Evolutionary conservation across 1,140 invertebrate species (phyloP).

Genomic region (Drosophila rhopaloa): DNA sequence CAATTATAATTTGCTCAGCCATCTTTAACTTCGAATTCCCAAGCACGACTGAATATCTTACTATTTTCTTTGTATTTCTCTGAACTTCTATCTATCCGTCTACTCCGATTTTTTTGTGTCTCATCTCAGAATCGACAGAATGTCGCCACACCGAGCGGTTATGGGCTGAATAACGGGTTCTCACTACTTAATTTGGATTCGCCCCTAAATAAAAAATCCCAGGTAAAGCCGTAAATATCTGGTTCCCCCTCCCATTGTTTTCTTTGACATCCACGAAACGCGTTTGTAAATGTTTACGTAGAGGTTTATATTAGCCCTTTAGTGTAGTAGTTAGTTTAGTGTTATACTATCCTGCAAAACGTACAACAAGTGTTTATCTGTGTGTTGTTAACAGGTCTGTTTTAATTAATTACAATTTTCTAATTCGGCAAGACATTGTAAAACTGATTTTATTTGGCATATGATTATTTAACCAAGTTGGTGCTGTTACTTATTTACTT

Average conservation of each 20-base stretch:
- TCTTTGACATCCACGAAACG: background rate
- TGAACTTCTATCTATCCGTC: conserved; percentile 23
- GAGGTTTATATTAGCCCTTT: conserved; percentile 7
- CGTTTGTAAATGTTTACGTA: conserved; percentile 16
- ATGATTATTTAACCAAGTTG: too few species aligned
- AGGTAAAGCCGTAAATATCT: conserved; percentile 67
- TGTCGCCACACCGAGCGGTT: conserved; percentile 85
- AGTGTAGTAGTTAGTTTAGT: conserved; percentile 17
- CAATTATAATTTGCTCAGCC: conserved; percentile 8
- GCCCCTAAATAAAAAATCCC: conserved; percentile 85
- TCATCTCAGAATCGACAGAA: conserved; percentile 86
- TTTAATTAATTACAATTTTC: background rate
- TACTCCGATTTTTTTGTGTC: conserved; percentile 28
- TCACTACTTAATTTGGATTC: conserved; percentile 87
- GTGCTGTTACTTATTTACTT: too few species aligned
- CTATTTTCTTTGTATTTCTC: conserved; percentile 28
- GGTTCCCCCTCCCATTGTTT: conserved; percentile 9
- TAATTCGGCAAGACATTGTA: background rate
- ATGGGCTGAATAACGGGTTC: conserved; percentile 85
- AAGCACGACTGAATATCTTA: conserved; percentile 10
- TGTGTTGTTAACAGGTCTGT: conserved; percentile 9
- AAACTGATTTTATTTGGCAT: background rate
- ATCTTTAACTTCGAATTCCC: conserved; percentile 6
- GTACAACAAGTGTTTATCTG: conserved; percentile 1
- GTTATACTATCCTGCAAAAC: background rate